Evolutionary conservation across 2,797 vertebrate species (phyloP).

Genomic region (Columba guinea): DNA sequence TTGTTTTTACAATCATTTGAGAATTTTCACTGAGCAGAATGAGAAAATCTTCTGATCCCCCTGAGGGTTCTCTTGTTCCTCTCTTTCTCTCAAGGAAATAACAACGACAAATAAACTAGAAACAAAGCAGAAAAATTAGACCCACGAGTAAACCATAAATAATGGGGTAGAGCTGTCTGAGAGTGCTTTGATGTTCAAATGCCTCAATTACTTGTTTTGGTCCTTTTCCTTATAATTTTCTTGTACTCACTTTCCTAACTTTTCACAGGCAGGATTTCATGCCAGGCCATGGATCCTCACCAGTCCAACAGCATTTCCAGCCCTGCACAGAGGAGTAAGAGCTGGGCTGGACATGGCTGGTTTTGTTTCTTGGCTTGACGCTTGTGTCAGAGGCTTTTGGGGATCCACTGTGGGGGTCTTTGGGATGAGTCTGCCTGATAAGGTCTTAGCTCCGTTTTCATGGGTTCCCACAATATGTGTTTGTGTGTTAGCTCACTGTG

Average conservation of each 20-base stretch:
- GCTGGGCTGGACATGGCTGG: background rate
- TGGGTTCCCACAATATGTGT: background rate
- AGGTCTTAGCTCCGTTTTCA: background rate
- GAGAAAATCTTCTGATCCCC: constrained; percentile 37
- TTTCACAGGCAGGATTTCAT: background rate
- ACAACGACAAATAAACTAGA: constrained; percentile 9
- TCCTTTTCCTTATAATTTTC: background rate
- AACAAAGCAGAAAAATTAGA: constrained; percentile 46
- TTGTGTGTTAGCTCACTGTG: background rate
- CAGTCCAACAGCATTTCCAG: background rate
- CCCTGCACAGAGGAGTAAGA: accelerated
- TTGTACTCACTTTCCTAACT: background rate
- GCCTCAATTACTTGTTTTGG: background rate
- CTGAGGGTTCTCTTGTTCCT: constrained; percentile 16
- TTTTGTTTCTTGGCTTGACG: background rate
- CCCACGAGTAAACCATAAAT: constrained; percentile 45
- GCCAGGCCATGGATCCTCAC: background rate
- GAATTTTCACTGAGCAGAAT: constrained; percentile 21
- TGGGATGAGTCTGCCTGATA: background rate
- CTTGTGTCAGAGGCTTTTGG: background rate
- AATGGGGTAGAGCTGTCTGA: background rate
- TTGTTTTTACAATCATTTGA: constrained; percentile 10
- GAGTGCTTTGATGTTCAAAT: constrained; percentile 46
- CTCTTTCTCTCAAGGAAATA: background rate
- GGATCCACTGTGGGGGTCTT: background rate